Conservation (phyloP, 30 jellyfish, hydroid and myxozoan genomes). For the Chrysaora quinquecirrha region DNA sequence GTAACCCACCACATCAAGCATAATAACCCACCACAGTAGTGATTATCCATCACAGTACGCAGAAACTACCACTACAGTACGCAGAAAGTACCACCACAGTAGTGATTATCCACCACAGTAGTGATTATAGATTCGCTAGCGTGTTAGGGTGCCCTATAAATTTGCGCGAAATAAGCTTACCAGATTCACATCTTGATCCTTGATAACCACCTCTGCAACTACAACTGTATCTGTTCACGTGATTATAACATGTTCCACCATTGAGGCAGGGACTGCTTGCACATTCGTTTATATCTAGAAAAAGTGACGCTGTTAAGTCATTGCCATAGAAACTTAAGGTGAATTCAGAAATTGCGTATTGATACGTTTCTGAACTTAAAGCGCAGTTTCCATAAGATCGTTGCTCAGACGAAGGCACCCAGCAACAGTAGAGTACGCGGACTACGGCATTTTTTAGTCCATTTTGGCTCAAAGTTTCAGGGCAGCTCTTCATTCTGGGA, state of each 20-base stretch:
- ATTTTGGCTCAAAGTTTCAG: too few relatives aligned
- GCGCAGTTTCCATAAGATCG: not conserved
- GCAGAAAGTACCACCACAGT: too few relatives aligned
- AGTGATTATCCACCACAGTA: too few relatives aligned
- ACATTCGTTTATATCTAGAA: constrained; percentile 57
- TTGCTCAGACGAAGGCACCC: not conserved
- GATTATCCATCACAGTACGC: too few relatives aligned
- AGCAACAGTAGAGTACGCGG: not conserved
- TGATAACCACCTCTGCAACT: constrained; percentile 40
- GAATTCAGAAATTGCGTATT: not conserved
- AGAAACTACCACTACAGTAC: too few relatives aligned
- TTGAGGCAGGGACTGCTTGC: constrained; percentile 47
- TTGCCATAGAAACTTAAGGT: not conserved
- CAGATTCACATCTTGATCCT: constrained; percentile 59
- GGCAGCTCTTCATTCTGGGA: too few relatives aligned
- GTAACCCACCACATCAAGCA: too few relatives aligned
- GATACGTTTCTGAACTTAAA: not conserved
- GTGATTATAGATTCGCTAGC: too few relatives aligned
- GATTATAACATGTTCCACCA: constrained; percentile 45
- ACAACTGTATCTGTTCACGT: constrained; percentile 34
- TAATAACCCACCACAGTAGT: too few relatives aligned
- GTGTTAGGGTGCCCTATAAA: too few relatives aligned
- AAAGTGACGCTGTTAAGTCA: not conserved
- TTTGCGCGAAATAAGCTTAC: too few relatives aligned
- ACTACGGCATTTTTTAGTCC: not conserved